Percentiles rank a stretch among this genome's conserved stretches.
Conservation (phyloP, 2,888 invertebrate species). For the Drosophila seclusa region DNA sequence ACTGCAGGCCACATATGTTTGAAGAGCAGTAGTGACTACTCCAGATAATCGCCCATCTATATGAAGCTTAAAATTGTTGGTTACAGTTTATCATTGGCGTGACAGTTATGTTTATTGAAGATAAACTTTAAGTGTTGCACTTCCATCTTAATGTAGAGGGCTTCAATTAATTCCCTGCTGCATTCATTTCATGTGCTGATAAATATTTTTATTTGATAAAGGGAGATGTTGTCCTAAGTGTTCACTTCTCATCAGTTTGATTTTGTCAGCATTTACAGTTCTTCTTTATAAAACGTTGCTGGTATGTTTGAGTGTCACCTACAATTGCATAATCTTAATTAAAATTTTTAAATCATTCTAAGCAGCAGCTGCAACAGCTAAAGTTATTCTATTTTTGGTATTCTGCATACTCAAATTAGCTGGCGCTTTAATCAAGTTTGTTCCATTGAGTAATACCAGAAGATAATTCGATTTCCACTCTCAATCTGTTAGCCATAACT, state of each 20-base stretch:
- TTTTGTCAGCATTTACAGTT: background rate
- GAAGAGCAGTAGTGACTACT: background rate
- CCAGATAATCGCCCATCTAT: background rate
- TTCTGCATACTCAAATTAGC: conserved; percentile 1
- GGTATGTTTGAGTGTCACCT: background rate
- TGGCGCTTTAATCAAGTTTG: conserved; percentile 14
- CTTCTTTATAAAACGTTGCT: background rate
- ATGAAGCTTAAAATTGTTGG: background rate
- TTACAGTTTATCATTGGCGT: background rate
- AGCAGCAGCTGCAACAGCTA: background rate
- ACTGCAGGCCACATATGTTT: background rate
- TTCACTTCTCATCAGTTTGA: background rate
- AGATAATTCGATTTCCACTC: conserved; percentile 15
- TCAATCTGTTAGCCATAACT: conserved; percentile 49
- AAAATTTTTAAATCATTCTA: background rate
- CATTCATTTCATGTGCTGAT: background rate
- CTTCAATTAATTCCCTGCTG: no score
- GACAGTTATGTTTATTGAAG: background rate
- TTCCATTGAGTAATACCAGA: conserved; percentile 8
- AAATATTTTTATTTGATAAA: background rate
- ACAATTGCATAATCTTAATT: background rate
- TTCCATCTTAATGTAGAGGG: background rate
- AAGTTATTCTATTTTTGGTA: background rate
- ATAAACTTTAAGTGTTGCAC: background rate
- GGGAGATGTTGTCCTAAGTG: background rate